phyloP scores from a whole-genome alignment of 2,797 vertebrate genomes.

The Tauraco hartlaubi region DNA sequence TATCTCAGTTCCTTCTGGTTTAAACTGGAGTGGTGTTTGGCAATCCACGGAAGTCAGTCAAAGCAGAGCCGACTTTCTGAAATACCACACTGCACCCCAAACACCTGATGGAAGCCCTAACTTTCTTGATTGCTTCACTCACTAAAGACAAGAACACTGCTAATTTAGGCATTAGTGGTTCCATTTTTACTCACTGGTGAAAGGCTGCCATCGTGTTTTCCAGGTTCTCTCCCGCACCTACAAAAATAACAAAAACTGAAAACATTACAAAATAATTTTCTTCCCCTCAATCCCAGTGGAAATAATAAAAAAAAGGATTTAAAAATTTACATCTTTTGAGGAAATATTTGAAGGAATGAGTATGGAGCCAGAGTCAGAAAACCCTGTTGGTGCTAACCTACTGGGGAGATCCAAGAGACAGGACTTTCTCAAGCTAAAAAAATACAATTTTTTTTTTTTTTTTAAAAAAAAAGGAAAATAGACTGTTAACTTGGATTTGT shows the following conservation, averaged over 20 bases:
- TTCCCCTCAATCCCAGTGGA: not conserved
- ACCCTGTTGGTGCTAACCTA: not conserved
- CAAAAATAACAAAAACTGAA: not conserved
- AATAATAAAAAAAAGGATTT: not conserved
- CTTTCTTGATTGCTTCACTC: not conserved
- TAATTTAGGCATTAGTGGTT: not conserved
- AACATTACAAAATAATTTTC: not conserved
- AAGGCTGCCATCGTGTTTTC: constrained; percentile 99
- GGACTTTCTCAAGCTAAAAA: not conserved
- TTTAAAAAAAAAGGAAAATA: not conserved
- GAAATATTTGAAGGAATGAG: not conserved
- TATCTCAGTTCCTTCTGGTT: not conserved
- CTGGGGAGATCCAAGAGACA: not conserved
- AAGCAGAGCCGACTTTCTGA: not conserved
- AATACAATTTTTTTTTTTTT: too few species aligned
- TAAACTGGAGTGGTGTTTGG: not conserved
- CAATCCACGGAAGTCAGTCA: not conserved
- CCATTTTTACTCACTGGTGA: constrained; percentile 89
- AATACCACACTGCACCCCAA: not conserved
- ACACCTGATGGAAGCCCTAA: not conserved
- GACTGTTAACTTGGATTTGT: not conserved
- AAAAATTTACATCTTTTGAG: not conserved
- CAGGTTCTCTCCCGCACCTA: constrained; percentile 97
- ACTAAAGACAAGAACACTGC: not conserved
- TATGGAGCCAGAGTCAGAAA: not conserved